These are phyloP conservation scores for Acanthornis magna DNA, from an alignment of 2,797 vertebrate genomes.

Conservation along the genomic window DNA sequence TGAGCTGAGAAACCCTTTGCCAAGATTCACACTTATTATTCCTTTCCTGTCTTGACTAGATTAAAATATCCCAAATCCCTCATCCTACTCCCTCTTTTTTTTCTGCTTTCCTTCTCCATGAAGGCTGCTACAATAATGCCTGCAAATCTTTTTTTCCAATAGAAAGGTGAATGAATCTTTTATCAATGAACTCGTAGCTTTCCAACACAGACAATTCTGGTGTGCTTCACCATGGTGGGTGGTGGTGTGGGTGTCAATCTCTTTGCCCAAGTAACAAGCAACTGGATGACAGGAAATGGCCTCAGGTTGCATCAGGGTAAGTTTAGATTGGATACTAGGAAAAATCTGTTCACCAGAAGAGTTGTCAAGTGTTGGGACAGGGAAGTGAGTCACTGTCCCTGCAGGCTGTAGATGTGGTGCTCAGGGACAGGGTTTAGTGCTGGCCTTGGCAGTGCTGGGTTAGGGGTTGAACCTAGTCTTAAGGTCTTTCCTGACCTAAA, in stretches of 20 bases:
- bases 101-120: neutral
- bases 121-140: neutral
- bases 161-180: neutral
- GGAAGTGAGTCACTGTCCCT: neutral
- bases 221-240: neutral
- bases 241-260: neutral
- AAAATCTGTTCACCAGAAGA: neutral
- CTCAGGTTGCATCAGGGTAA: neutral
- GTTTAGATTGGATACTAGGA: neutral
- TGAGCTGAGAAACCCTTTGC: neutral
- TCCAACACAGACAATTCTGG: neutral
- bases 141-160: neutral
- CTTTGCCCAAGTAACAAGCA: neutral
- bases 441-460: neutral
- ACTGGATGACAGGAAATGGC: neutral
- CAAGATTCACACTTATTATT: neutral
- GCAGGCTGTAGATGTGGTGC: neutral
- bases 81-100: neutral
- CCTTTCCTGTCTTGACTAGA: neutral
- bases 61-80: neutral
- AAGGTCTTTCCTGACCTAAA: neutral
- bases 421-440: neutral
- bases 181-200: neutral
- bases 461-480: neutral
- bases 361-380: neutral